Conservation (phyloP, 1,140 invertebrate species). For the Sinella curviseta region DNA sequence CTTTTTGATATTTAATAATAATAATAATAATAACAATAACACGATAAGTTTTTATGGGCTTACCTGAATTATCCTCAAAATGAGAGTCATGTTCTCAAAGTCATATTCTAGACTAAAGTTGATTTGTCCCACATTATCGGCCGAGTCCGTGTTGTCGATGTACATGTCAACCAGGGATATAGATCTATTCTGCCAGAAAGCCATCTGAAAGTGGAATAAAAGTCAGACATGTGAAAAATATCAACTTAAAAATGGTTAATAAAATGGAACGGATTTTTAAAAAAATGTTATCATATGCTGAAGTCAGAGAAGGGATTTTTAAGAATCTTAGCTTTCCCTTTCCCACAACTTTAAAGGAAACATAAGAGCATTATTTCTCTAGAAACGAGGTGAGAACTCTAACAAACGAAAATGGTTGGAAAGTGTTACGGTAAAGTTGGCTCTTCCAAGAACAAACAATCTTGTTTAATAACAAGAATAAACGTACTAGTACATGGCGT, state of each 20-base stretch:
- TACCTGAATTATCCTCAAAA: conserved; percentile 86
- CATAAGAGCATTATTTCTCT: too few relatives aligned
- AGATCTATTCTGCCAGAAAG: conserved; percentile 82
- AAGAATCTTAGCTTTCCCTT: too few relatives aligned
- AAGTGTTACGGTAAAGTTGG: too few relatives aligned
- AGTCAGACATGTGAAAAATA: conserved; percentile 25
- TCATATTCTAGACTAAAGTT: conserved; percentile 94
- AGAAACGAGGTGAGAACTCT: too few relatives aligned
- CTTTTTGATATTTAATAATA: neutral
- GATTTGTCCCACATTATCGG: conserved; percentile 89
- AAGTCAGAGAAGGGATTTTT: too few relatives aligned
- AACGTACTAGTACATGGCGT: too few relatives aligned
- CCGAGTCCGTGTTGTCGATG: conserved; percentile 86
- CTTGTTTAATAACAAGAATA: too few relatives aligned
- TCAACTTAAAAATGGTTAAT: neutral
- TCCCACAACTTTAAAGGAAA: too few relatives aligned
- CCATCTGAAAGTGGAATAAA: conserved; percentile 55
- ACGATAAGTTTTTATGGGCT: too few relatives aligned
- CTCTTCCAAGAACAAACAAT: too few relatives aligned
- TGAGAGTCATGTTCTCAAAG: conserved; percentile 90
- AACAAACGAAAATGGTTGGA: too few relatives aligned
- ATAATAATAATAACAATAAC: neutral
- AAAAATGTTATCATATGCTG: neutral
- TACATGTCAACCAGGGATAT: conserved; percentile 93
- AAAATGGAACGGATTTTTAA: too few relatives aligned